These are phyloP conservation scores for Syrrhaptes paradoxus DNA, from an alignment of 2,113 vertebrate genomes.

Conservation along the genomic window DNA sequence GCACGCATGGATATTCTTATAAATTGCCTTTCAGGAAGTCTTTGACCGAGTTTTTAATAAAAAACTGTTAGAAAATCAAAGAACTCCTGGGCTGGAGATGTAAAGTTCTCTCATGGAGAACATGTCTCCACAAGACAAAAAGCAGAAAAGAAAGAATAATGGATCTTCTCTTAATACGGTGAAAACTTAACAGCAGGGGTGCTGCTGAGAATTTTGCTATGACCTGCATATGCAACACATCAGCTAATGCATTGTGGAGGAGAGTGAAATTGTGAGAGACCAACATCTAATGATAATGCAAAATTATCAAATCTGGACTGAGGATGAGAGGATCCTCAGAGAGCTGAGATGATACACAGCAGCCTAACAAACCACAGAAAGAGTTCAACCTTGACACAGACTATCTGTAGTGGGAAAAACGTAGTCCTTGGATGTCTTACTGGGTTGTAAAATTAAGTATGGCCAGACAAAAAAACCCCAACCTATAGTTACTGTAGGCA, in stretches of 20 bases:
- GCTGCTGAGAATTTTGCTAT: background rate
- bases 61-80: background rate
- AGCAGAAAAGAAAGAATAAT: background rate
- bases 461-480: background rate
- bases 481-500: background rate
- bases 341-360: background rate
- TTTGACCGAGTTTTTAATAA: background rate
- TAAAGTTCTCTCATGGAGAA: background rate
- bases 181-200: constrained; percentile 26
- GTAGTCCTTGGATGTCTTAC: background rate
- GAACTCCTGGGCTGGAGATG: background rate
- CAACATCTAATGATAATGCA: background rate
- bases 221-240: background rate
- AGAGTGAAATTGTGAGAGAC: constrained; percentile 4
- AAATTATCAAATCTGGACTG: background rate
- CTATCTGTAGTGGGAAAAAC: background rate
- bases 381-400: background rate
- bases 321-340: background rate
- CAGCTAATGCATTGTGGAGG: background rate
- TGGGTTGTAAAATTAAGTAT: constrained; percentile 1
- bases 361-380: background rate
- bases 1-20: background rate
- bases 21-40: constrained; percentile 11
- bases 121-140: constrained; percentile 32
- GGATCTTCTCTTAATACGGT: constrained; percentile 3